A percentile compares a stretch with the other conserved stretches of the same genome.
phyloP scores from a whole-genome alignment of 2,888 invertebrate genomes.

The Eubasilissa splendida region DNA sequence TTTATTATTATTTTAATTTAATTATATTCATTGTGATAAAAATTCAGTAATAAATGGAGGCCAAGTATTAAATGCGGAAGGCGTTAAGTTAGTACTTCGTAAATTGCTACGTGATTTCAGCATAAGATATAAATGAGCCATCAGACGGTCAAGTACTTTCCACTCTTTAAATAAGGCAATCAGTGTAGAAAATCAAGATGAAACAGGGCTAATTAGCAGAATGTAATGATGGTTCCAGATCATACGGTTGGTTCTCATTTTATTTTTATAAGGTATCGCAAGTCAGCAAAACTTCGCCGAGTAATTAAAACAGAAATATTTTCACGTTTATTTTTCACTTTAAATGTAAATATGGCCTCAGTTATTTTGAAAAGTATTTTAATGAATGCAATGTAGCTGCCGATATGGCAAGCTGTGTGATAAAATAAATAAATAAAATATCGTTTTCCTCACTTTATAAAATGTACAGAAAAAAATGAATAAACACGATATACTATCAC shows the following conservation, averaged over 20 bases:
- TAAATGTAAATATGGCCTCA: slow-evolving; percentile 11
- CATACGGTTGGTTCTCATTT: background rate
- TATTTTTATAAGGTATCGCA: background rate
- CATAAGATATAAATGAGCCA: background rate
- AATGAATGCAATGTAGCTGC: background rate
- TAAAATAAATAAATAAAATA: too few relatives aligned
- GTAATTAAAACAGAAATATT: slow-evolving; percentile 23
- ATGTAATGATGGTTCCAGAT: slow-evolving; percentile 3
- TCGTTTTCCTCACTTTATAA: too few relatives aligned
- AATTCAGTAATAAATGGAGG: too few relatives aligned
- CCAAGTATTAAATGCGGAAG: too few relatives aligned
- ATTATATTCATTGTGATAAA: too few relatives aligned
- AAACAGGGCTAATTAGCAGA: slow-evolving; percentile 9
- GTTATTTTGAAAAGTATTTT: background rate
- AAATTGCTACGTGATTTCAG: background rate
- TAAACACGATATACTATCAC: too few relatives aligned
- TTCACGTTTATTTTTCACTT: slow-evolving; percentile 3
- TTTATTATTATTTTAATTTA: too few relatives aligned
- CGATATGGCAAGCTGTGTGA: too few relatives aligned
- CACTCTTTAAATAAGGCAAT: background rate
- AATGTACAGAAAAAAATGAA: too few relatives aligned
- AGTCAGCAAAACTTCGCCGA: background rate
- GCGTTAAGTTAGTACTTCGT: too few relatives aligned
- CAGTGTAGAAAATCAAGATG: background rate
- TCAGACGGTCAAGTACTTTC: background rate